A percentile compares a stretch with the other conserved stretches of the same genome.
Conservation (phyloP, 2,797 vertebrate genomes). For the Gobionotothen gibberifrons region DNA sequence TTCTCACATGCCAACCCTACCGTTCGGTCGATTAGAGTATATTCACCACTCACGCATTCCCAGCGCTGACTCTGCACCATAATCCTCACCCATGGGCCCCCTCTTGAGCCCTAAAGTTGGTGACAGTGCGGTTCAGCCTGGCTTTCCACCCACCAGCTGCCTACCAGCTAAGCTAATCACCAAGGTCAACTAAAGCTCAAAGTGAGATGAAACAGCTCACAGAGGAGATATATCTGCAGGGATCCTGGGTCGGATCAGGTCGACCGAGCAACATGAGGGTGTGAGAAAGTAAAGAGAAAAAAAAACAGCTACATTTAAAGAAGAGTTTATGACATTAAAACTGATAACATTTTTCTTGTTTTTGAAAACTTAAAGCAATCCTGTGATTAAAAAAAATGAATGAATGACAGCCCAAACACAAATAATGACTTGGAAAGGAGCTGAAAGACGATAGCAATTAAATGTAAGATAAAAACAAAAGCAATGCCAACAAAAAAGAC, state of each 20-base stretch:
- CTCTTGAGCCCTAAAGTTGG: conserved; percentile 64
- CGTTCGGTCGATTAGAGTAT: conserved; percentile 45
- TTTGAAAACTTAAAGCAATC: conserved; percentile 7
- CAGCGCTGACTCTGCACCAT: conserved; percentile 58
- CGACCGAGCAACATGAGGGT: conserved; percentile 11
- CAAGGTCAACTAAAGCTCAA: conserved; percentile 70
- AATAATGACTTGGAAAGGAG: not conserved
- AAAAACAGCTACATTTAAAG: conserved; percentile 14
- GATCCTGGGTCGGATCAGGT: conserved; percentile 50
- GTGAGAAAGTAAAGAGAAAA: conserved; percentile 14
- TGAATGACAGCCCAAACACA: conserved; percentile 1
- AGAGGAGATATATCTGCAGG: conserved; percentile 46
- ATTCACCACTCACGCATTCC: conserved; percentile 49
- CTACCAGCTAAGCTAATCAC: conserved; percentile 69
- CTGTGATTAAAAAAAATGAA: conserved; percentile 9
- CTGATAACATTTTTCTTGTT: not conserved
- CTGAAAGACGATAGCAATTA: conserved; percentile 9
- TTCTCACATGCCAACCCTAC: conserved; percentile 23
- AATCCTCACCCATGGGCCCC: conserved; percentile 61
- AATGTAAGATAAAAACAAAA: not conserved
- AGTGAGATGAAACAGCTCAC: conserved; percentile 58
- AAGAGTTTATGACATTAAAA: conserved; percentile 10
- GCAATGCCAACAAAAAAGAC: not conserved
- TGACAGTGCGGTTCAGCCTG: conserved; percentile 59
- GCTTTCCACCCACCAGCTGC: conserved; percentile 66